Percentiles rank a stretch among this genome's conserved stretches.
Conservation (phyloP, 2,888 invertebrate genomes). For the Dasysyrphus tricinctus region DNA sequence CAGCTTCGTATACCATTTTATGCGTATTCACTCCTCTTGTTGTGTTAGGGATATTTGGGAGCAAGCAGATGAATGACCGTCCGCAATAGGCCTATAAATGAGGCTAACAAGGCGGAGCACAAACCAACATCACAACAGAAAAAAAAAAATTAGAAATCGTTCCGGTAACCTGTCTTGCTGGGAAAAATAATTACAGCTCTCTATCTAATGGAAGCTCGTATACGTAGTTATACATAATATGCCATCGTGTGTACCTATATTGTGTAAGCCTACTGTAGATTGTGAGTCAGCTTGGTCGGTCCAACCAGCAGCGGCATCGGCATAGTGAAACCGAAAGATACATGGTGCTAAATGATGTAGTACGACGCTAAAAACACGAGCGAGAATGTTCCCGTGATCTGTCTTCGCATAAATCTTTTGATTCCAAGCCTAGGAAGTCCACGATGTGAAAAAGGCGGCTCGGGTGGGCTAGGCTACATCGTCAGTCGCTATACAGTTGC, state of each 20-base stretch:
- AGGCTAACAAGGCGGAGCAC: constrained; percentile 47
- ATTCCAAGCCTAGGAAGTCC: constrained; percentile 42
- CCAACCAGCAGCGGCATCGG: background rate
- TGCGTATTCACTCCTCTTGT: constrained; percentile 30
- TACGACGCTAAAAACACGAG: constrained; percentile 71
- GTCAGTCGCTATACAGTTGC: background rate
- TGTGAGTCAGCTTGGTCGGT: background rate
- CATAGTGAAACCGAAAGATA: constrained; percentile 48
- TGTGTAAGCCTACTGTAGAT: constrained; percentile 19
- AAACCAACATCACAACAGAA: background rate
- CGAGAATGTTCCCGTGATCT: constrained; percentile 72
- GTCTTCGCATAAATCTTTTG: constrained; percentile 74
- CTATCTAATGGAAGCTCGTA: constrained; percentile 67
- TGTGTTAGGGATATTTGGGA: constrained; percentile 17
- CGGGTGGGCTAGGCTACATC: background rate
- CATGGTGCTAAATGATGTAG: constrained; percentile 75
- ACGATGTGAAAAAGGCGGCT: constrained; percentile 10
- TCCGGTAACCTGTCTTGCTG: constrained; percentile 73
- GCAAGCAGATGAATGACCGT: constrained; percentile 56
- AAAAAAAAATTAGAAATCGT: constrained; percentile 56
- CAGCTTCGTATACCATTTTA: constrained; percentile 54
- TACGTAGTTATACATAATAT: constrained; percentile 10
- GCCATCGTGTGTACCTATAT: constrained; percentile 29
- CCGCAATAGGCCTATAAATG: constrained; percentile 36
- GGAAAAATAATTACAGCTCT: constrained; percentile 73